Evolutionary conservation across 1,140 invertebrate genomes (phyloP), one percentile per base, ranked within the genome.

Genomic region (Calliphora vicina): DNA sequence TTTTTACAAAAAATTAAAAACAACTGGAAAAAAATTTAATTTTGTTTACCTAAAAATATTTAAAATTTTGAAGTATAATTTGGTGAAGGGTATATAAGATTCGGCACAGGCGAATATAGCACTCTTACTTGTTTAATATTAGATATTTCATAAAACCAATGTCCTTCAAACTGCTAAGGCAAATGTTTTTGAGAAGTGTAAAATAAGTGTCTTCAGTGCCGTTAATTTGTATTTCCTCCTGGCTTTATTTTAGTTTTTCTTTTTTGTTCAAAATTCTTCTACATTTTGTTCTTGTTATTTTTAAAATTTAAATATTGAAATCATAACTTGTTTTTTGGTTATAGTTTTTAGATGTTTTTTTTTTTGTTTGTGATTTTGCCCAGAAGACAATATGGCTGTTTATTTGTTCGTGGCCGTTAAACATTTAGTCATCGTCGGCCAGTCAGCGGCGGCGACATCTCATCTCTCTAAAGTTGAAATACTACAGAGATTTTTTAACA

Each of bases 301-400:
- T 67, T 67, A 23, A 67, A 67, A 20, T 67, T 67, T 67, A 23
- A 67, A 67, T 67, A 67, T 67, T 67, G 20, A 67, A 67, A 67
- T 67, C 61, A 67, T 67, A 67, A 67, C n/a, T 67, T 67, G 20
- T 67, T 67, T 67, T 67, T 67, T 67, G n/a, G n/a, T n/a, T n/a
- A n/a, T 1, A 8, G 15, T 6, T 2, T 35, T 35, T 35, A 35
- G 35, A 8, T 29, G 8, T 29, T 29, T 35, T 35, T 35, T 57
- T 57, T 57, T 15, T 15, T 17, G 5, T 6, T n/a, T n/a, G n/a
- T n/a, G n/a, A 57, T 67, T 67, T 67, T 67, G 61, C 61, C 61
- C 1, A n/a, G 61, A 20, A 67, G 61, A 25, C 20, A 67, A 23
- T 67, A 67, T 67, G 61, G 23, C 61, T 67, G 61, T 23, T 23